Evolutionary conservation across 2,797 vertebrate species (phyloP), one percentile per base, ranked within the genome.

Genomic region (Sebastes taczanowskii): DNA sequence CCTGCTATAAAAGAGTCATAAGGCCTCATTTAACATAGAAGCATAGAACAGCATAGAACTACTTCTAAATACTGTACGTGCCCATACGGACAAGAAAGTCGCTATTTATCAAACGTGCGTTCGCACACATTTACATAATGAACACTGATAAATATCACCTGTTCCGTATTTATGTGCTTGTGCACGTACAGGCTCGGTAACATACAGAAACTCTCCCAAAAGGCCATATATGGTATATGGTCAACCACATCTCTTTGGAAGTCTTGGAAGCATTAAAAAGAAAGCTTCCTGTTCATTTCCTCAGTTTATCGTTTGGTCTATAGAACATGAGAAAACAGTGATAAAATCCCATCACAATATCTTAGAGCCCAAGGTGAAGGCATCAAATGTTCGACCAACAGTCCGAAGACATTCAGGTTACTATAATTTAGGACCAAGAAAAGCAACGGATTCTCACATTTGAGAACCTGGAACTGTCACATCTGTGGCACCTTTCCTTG

Each of bases 11-110:
- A 82, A 59, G 30, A 46, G 62, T 84, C 56, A 2, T 29, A 5
- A 13, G 13, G 46, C 5, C 62, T 75, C 60, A 73, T 71, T 35
- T 46, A 81, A 77, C 55, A 71, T 59, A 70, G n/a, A n/a, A n/a
- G 13, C 2, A 20, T 8, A 42, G n/a, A n/a, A n/a, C n/a, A n/a
- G 61, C 27, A 61, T 1, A 42, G 1, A 34, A 42, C 59, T n/a
- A 29, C 27, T 30, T 71, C 30, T 61, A 64, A 82, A 82, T 56
- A 53, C 38, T 42, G 38, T 16, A 42, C 7, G 22, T 8, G 25
- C 20, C 52, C 30, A 63, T 7, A 66, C 8, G 53, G 64, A 74
- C 69, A 29, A 72, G 13, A 60, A 22, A 35, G 63, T 30, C 42
- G 18, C 7, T 29, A 68, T 81, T 80, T 29, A 83, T 42, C 64